Conservation (phyloP, 2,888 invertebrate genomes). For the Hirtodrosophila duncani region DNA sequence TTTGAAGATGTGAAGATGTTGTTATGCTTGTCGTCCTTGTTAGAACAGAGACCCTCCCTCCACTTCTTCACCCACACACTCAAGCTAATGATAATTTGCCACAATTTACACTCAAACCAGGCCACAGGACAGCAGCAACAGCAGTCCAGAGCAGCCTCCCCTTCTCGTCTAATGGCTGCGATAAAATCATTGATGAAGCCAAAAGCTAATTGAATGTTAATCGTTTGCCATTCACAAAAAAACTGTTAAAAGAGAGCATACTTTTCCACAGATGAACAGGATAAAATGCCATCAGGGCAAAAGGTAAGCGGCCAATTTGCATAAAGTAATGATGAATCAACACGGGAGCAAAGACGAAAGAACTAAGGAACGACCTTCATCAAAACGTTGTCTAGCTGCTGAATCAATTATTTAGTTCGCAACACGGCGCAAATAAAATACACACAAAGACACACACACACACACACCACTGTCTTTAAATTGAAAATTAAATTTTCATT, state of each 20-base stretch:
- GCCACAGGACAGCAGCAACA: constrained; percentile 13
- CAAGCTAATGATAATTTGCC: constrained; percentile 72
- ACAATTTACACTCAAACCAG: constrained; percentile 66
- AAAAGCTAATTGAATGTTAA: constrained; percentile 75
- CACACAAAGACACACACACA: too few relatives aligned
- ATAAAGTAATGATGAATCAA: constrained; percentile 65
- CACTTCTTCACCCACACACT: constrained; percentile 31
- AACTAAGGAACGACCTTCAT: constrained; percentile 27
- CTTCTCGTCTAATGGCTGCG: constrained; percentile 61
- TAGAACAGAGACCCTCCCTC: constrained; percentile 17
- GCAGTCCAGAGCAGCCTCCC: neutral
- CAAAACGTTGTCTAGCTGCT: neutral
- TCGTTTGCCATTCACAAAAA: constrained; percentile 65
- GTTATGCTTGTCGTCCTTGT: constrained; percentile 38
- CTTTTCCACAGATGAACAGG: constrained; percentile 22
- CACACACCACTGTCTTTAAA: too few relatives aligned
- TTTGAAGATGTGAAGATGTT: constrained; percentile 68
- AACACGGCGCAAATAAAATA: constrained; percentile 60
- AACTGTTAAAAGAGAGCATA: constrained; percentile 5
- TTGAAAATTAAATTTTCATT: constrained; percentile 77
- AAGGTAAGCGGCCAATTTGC: constrained; percentile 54
- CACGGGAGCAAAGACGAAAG: constrained; percentile 12
- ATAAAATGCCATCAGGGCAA: constrained; percentile 33
- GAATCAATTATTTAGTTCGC: constrained; percentile 36
- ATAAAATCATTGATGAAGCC: constrained; percentile 75